Base-by-base conservation (phyloP, 2,113 vertebrate species). In the Chunga burmeisteri region DNA sequence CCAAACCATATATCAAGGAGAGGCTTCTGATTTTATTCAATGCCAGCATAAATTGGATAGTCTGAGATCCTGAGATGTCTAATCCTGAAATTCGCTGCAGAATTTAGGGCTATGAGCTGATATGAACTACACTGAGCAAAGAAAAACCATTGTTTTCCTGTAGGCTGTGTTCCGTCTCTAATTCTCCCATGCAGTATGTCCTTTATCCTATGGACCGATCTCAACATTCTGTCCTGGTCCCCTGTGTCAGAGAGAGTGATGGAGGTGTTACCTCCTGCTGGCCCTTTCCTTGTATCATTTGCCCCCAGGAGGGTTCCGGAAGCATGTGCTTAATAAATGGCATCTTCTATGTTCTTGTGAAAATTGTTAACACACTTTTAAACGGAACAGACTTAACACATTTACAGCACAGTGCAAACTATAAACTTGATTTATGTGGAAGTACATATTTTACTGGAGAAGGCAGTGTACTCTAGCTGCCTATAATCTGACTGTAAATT, bases 351-450 rank as follows among this genome's bases (percentile, higher is more conserved):
- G 61, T 94, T 86, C 72, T 77, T 90, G 78, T 71, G 63, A 78
- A 94, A 96, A 74, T 86, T 88, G 84, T 90, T 96, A 94, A 94
- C 95, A 81, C 30, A 49, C 84, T 93, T 91, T 88, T 93, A 83
- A 91, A 91, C 73, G 58, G 85, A 96, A 78, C 84, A 95, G 40
- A 27, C 49, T 86, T 95, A 94, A 58, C 71, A 91, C 74, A 74
- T 93, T 94, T 95, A 86, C 90, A 89, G 81, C 72, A 63, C 71
- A 4, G 3, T 90, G 44, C 71, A 79, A 95, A 68, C 71, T 61
- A 75, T 96, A 95, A 95, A 96, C 73, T 83, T 92, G 93, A 96
- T 97, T 95, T 96, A 94, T 96, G 46, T 66, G 26, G 73, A 94
- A 88, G 67, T 77, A 88, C 61, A 47, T 93, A 66, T 93, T 96